These are phyloP conservation scores for Montipora efflorescens DNA, from an alignment of 64 coral and sea anemone species.

Conservation along the genomic window DNA sequence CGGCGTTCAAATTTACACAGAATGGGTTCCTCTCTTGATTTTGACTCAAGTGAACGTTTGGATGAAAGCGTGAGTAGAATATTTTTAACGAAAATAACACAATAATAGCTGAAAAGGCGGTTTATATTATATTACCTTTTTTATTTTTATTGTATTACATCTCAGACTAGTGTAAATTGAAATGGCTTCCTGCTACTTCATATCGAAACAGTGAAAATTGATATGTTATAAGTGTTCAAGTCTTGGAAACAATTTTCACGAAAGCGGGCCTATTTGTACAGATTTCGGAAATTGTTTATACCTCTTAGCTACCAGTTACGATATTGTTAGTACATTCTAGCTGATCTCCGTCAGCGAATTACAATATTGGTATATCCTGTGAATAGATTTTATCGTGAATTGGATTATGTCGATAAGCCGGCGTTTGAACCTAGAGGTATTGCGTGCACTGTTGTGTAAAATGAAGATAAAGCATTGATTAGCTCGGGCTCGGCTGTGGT, in stretches of 20 bases:
- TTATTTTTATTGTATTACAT: not conserved
- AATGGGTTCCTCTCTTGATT: not conserved
- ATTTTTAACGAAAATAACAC: not conserved
- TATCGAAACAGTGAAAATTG: conserved; percentile 12
- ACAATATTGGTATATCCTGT: not conserved
- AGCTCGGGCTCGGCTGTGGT: not conserved
- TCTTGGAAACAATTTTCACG: not conserved
- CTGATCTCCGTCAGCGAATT: not conserved
- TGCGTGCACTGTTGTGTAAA: not conserved
- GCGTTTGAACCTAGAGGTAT: not conserved
- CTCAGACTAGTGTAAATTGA: not conserved
- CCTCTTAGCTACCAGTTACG: not conserved
- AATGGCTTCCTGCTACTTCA: conserved; percentile 15
- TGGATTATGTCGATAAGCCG: not conserved
- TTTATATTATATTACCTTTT: not conserved
- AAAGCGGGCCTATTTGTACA: conserved; percentile 1
- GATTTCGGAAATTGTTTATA: conserved; percentile 12
- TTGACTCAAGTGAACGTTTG: not conserved
- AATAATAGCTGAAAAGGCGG: not conserved
- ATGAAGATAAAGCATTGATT: not conserved
- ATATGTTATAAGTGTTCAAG: not conserved
- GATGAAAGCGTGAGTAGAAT: conserved; percentile 45
- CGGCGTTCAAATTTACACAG: conserved; percentile 31
- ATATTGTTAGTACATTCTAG: not conserved
- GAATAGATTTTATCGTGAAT: not conserved